Percentiles rank a stretch among this genome's conserved stretches.
Conservation (phyloP, 2,113 vertebrate genomes). For the Cyanoliseus patagonus region DNA sequence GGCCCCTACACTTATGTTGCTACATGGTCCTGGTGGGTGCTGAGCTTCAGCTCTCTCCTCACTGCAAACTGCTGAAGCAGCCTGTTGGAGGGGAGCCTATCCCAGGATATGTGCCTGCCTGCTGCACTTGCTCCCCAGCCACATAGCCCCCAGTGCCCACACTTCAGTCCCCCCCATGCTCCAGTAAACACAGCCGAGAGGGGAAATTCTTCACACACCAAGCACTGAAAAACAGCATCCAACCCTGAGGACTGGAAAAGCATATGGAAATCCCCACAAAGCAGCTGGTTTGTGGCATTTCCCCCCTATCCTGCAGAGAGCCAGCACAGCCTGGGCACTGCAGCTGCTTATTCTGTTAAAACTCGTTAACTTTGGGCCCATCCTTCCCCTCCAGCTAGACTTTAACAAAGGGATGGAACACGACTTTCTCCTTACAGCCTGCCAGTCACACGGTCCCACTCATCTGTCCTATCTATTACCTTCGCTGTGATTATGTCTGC, state of each 20-base stretch:
- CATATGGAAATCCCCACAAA: neutral
- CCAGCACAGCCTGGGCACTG: neutral
- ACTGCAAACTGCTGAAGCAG: neutral
- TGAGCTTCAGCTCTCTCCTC: neutral
- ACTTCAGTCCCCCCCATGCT: neutral
- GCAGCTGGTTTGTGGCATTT: neutral
- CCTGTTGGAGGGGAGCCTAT: neutral
- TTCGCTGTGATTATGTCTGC: neutral
- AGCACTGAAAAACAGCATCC: accelerated
- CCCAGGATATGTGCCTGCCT: accelerated
- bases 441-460: neutral
- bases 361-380: neutral
- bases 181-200: neutral
- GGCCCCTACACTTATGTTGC: accelerated
- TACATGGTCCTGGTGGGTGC: accelerated
- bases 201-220: neutral
- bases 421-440: neutral
- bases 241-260: neutral
- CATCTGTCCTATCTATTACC: neutral
- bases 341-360: neutral
- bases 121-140: neutral
- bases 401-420: neutral
- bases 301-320: neutral
- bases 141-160: neutral
- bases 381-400: slow-evolving; percentile 5